These are phyloP conservation scores for Rhamnusium bicolor DNA, from an alignment of 2,888 invertebrate genomes.

Conservation along the genomic window DNA sequence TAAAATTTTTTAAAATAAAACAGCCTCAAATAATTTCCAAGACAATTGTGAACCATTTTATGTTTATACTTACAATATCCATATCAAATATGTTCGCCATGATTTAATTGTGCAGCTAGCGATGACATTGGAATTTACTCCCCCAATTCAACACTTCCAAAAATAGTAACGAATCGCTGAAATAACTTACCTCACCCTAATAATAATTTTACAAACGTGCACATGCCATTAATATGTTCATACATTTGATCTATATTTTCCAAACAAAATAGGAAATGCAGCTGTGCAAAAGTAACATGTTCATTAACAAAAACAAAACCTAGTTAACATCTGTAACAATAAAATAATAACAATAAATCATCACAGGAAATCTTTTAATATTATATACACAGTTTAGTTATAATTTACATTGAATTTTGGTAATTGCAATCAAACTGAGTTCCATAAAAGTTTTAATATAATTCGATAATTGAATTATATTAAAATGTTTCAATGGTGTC, in stretches of 20 bases:
- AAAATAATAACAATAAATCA: too few species aligned
- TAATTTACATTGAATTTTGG: too few species aligned
- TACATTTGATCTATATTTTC: neutral
- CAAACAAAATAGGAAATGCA: neutral
- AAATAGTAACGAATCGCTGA: neutral
- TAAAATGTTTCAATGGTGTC: too few species aligned
- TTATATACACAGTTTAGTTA: too few species aligned
- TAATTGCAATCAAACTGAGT: too few species aligned
- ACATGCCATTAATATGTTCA: slow-evolving; percentile 1
- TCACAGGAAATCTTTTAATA: too few species aligned
- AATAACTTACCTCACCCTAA: neutral
- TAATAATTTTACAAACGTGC: slow-evolving; percentile 4
- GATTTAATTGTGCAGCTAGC: neutral
- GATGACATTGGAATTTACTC: slow-evolving; percentile 9
- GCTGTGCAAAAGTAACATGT: neutral
- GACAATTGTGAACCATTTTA: too few species aligned
- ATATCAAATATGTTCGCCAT: neutral
- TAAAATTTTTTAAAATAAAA: too few species aligned
- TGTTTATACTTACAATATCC: neutral
- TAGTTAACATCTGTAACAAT: too few species aligned
- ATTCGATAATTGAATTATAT: too few species aligned
- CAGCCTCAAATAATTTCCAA: too few species aligned
- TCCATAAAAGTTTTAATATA: too few species aligned
- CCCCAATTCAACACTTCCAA: neutral
- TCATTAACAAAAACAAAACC: neutral